Evolutionary conservation across 2,797 vertebrate genomes (phyloP).

Genomic region (Chiroxiphia lanceolata): DNA sequence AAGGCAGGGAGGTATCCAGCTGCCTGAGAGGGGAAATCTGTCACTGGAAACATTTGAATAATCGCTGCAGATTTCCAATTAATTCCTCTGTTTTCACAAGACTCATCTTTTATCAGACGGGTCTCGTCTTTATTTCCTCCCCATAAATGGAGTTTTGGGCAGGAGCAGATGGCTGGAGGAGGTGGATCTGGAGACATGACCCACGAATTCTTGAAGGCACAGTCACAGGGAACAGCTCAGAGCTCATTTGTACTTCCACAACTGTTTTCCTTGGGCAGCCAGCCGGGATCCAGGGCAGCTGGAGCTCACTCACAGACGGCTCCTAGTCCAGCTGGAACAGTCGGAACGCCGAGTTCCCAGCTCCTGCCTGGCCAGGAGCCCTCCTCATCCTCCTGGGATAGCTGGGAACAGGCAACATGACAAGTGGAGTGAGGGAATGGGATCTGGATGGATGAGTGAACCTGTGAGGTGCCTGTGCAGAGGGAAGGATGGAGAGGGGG

Average conservation of each 20-base stretch:
- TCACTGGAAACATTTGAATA: not conserved
- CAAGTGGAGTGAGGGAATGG: not conserved
- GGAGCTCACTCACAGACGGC: accelerated
- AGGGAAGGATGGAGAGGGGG: not conserved
- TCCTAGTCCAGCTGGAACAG: not conserved
- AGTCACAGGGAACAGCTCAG: not conserved
- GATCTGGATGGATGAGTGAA: not conserved
- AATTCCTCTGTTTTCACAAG: not conserved
- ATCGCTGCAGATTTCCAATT: not conserved
- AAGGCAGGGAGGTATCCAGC: not conserved
- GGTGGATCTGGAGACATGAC: not conserved
- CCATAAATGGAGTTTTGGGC: not conserved
- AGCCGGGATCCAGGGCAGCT: not conserved
- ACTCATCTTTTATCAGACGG: not conserved
- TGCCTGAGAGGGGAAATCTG: not conserved
- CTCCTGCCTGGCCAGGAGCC: not conserved
- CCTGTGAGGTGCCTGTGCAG: not conserved
- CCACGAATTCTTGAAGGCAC: not conserved
- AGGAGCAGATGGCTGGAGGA: not conserved
- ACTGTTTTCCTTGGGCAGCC: not conserved
- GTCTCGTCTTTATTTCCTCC: no score
- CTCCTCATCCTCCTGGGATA: not conserved
- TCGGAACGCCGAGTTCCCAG: accelerated
- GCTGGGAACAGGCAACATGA: not conserved
- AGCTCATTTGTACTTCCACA: not conserved